Evolutionary conservation across 1,140 invertebrate genomes (phyloP), one percentile per base, ranked within the genome.

Genomic region (Microplitis demolitor): DNA sequence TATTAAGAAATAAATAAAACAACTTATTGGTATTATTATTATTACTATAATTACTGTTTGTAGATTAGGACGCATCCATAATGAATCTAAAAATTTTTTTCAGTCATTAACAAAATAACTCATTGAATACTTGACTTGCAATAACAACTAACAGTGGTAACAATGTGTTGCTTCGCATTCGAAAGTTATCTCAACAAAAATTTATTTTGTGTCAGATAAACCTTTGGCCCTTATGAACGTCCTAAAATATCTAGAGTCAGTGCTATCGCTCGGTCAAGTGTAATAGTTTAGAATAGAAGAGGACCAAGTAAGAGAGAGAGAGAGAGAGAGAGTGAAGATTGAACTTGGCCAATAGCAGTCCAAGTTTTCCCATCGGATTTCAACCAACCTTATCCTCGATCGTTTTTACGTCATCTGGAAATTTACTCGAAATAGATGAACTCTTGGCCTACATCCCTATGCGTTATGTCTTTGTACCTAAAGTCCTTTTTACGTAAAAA

Each of bases 361-460:
- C 14, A 34, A 14, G 66, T 60, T 63, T 39, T 66, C 69, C 62
- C 69, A 70, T 61, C 68, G 39, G 56, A 56, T 51, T 62, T 76
- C 56, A 16, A 13, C 37, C 24, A 54, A 45, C 67, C 45, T 69
- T 63, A 60, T 76, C 78, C 68, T 78, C 77, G 77, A 85, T 86
- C 78, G 78, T 79, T 79, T 81, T 80, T 82, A 83, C 82, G 79
- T 85, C 83, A 81, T 79, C 77, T 79, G 79, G 75, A 81, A 75
- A 78, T 79, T 79, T 78, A 82, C 84, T 85, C 79, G 79, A 85
- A 85, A 85, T 85, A 85, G 80, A 85, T 85, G 85, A 87, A 87
- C 85, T 87, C 82, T 87, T 87, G 85, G 81, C 84, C 84, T 82
- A 87, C 81, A 85, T 85, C 82, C 78, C 74, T 76, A 73, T 64